Evolutionary conservation across 1,140 invertebrate genomes (phyloP), one percentile per base, ranked within the genome.

Genomic region (Asbolus verrucosus): DNA sequence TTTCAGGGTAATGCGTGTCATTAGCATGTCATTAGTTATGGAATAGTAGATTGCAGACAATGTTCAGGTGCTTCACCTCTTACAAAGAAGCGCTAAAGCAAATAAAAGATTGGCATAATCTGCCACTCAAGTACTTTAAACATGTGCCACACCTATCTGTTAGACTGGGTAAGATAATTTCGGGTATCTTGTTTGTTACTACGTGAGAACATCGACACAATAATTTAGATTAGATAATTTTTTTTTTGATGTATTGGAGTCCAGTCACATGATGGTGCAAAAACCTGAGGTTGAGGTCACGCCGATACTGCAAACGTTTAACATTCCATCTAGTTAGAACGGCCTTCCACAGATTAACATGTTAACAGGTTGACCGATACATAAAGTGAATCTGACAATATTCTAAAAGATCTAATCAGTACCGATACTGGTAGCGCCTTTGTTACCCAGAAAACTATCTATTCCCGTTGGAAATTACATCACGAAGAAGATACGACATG

Each of bases 201-300:
- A 54, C 46, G 46, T 54, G 46, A 54, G 46, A 54, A 54, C 46
- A 54, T 54, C 46, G 11, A 15, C n/a, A 54, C 46, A 54, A 54
- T 27, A 9, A 54, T 54, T 54, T 54, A 54, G 46, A 54, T 54
- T 54, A 54, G 46, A 54, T 54, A 54, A 54, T 30, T 54, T 54
- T 54, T 54, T 54, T n/a, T n/a, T n/a, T n/a, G n/a, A n/a, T n/a
- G n/a, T n/a, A 9, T 11, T 9, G n/a, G n/a, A 21, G 46, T 27
- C 14, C 27, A 19, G 27, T 54, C 46, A 27, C 14, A 27, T 54
- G 46, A 54, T 54, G 21, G 46, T 54, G 46, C 46, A 54, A 54
- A 54, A 54, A 54, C 46, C 46, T 54, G 46, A 54, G 46, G 46
- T 54, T 54, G 21, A 54, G 46, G 46, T 54, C 46, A 27, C 1